Evolutionary conservation across 2,888 invertebrate species (phyloP).

Genomic region (Hydrotaea cyrtoneurina): DNA sequence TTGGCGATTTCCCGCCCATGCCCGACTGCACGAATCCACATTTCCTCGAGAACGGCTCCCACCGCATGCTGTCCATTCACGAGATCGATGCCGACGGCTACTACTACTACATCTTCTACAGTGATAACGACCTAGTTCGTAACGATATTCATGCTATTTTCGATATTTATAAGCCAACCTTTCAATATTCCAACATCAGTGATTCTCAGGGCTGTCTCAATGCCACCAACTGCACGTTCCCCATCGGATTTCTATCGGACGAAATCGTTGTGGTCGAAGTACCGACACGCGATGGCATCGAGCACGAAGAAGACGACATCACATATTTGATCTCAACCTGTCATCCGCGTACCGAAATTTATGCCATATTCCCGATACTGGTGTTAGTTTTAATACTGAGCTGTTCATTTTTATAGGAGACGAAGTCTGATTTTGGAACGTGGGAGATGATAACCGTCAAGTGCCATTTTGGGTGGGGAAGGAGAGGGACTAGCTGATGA

Average conservation of each 20-base stretch:
- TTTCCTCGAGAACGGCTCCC: constrained; percentile 86
- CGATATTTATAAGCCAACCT: constrained; percentile 92
- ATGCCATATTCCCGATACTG: constrained; percentile 89
- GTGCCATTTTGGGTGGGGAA: neutral
- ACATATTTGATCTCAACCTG: constrained; percentile 89
- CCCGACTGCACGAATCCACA: constrained; percentile 86
- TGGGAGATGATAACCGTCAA: neutral
- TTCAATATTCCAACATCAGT: constrained; percentile 84
- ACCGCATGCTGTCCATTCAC: constrained; percentile 85
- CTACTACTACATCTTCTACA: constrained; percentile 94
- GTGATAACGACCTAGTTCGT: constrained; percentile 89
- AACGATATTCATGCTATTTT: constrained; percentile 92
- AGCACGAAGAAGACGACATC: constrained; percentile 88
- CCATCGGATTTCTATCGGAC: constrained; percentile 86
- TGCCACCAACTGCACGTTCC: constrained; percentile 88
- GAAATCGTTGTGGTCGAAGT: constrained; percentile 92
- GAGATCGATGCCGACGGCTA: constrained; percentile 89
- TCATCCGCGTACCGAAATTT: constrained; percentile 89
- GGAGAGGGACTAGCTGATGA: neutral
- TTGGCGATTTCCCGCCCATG: constrained; percentile 87
- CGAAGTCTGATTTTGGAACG: neutral
- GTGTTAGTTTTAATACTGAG: constrained; percentile 88
- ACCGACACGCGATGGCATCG: constrained; percentile 90
- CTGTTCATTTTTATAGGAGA: constrained; percentile 88
- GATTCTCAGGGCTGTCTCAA: constrained; percentile 86